Base-by-base conservation (phyloP, 2,888 invertebrate species). In the Athalia cordata region DNA sequence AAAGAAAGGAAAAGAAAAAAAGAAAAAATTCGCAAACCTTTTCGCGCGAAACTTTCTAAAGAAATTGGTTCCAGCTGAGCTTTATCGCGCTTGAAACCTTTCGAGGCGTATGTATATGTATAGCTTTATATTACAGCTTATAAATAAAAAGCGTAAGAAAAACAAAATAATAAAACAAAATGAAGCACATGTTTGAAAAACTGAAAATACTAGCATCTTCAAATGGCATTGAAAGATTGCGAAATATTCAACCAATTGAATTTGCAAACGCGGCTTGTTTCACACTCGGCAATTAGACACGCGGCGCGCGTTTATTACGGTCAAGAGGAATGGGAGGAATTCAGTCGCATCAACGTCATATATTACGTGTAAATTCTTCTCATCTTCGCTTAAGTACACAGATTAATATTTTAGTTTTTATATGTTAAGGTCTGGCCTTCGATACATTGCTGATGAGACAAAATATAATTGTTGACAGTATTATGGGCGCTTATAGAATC, bases 151-250 rank as follows among this genome's bases (percentile, higher is more conserved):
- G 29, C 29, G 29, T 29, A 29, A 29, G 29, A 29, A 29, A 29
- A 29, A 29, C 29, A 29, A 29, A 29, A 29, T 29, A 29, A 29
- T 29, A 29, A 29, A 29, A 29, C 29, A 29, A 29, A 29, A 29
- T 29, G 0, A 55, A n/a, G 4, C 7, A 13, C 47, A 8, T 72
- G 6, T 59, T 72, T 49, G 0, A 4, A 72, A 57, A 47, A 59
- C 13, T 13, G 47, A 59, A 59, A 72, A 72, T 43, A 43, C 70
- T 43, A 5, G 29, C 55, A 5, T 8, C 8, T 43, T 9, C 11
- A n/a, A 45, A 59, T 59, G 72, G 47, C 72, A 72, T 72, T 72
- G 72, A 59, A 45, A 47, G 59, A 59, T 47, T 72, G 57, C 72
- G 45, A 47, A 59, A 5, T 45, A 47, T 47, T 8, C 13, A 59